Percentiles rank a stretch among this genome's conserved stretches.
These are phyloP conservation scores for Phaenicophaeus curvirostris DNA, from an alignment of 2,797 vertebrate genomes.

Conservation along the genomic window DNA sequence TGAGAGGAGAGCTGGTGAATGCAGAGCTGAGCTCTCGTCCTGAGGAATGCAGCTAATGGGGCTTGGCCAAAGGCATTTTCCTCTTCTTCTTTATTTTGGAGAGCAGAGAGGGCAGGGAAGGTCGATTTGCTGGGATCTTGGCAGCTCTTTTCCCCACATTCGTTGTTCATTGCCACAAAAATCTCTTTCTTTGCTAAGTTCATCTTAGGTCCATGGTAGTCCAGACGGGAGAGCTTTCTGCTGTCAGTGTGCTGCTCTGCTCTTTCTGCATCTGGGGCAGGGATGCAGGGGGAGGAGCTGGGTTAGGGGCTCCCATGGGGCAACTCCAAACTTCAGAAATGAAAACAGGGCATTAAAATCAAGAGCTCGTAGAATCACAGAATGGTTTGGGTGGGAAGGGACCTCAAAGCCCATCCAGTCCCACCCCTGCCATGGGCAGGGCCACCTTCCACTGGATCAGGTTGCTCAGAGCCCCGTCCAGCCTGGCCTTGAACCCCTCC, in stretches of 20 bases:
- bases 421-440: too few species aligned
- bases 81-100: neutral
- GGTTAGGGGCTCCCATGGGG: accelerated
- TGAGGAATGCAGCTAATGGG: accelerated
- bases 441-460: too few species aligned
- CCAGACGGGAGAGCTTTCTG: neutral
- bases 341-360: neutral
- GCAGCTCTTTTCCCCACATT: neutral
- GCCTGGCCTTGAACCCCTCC: too few species aligned
- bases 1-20: too few species aligned
- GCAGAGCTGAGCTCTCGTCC: too few species aligned
- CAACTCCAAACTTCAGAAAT: neutral
- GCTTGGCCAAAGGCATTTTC: neutral
- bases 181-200: neutral
- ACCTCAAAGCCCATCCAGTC: too few species aligned
- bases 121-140: accelerated
- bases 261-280: neutral
- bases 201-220: neutral
- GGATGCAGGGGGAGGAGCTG: neutral
- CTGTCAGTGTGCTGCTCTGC: neutral
- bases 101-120: neutral
- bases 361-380: neutral
- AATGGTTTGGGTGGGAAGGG: too few species aligned
- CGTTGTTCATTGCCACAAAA: neutral
- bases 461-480: too few species aligned